Evolutionary conservation across 2,113 vertebrate species (phyloP), one percentile per base, ranked within the genome.

Genomic region (Pedetes capensis): DNA sequence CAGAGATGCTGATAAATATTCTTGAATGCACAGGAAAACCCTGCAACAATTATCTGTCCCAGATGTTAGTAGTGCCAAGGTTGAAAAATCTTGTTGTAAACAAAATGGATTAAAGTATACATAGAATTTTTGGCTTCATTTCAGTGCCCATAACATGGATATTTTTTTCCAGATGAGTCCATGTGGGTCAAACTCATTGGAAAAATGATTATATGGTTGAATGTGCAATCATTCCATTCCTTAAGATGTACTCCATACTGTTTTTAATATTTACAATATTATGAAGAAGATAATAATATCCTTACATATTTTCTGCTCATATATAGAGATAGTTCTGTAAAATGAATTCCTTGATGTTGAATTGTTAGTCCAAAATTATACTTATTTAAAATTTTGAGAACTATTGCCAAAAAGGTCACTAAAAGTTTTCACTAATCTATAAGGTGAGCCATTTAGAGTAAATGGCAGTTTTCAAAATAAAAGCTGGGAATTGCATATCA

Each of bases 11-110:
- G 37, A 5, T 11, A 6, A 76, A 23, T 11, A 44, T 8, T 71
- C 83, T 32, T 4, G 3, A 29, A 2, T 1, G 12, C 37, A 14
- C 44, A 37, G 16, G n/a, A 1, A 8, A 17, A 25, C 3, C 47
- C 29, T 12, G 8, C 44, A 5, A 3, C 29, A 71, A 59, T 23
- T 34, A 47, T 69, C 16, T 3, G 10, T 34, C 18, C 14, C 32
- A 49, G 16, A 3, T 18, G n/a, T 51, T 78, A 78, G 22, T 2
- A 27, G 3, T 16, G 32, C 37, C 25, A n/a, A 57, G 8, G 9
- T 9, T 49, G n/a, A 75, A 51, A 88, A 92, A 39, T 9, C n/a
- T 10, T 9, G 5, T 82, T 87, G 81, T 37, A 82, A 82, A 68
- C 39, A 51, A n/a, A 91, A 89, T 63, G 37, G 25, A 83, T 63